A percentile compares a stretch with the other conserved stretches of the same genome.
Evolutionary conservation across 2,888 invertebrate species (phyloP).

Genomic region (Sarcophaga variegata): DNA sequence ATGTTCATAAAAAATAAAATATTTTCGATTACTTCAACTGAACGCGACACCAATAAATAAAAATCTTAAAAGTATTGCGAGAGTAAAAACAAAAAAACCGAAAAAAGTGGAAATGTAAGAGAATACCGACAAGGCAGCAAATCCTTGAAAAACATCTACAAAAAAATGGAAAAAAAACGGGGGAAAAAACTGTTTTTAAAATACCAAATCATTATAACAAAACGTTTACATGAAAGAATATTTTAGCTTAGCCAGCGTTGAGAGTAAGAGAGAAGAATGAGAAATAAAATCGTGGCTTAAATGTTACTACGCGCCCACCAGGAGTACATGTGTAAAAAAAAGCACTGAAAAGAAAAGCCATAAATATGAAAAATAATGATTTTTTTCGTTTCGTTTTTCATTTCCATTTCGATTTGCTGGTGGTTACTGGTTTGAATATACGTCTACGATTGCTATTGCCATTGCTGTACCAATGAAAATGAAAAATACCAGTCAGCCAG

Average conservation of each 20-base stretch:
- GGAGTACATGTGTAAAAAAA: neutral
- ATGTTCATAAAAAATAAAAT: conserved; percentile 38
- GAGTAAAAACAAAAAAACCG: neutral
- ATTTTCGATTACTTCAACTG: conserved; percentile 52
- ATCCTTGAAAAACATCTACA: conserved; percentile 36
- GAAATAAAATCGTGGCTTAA: conserved; percentile 39
- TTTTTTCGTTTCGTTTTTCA: conserved; percentile 26
- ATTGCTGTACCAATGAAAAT: neutral
- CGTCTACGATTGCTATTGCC: neutral
- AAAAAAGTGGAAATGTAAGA: neutral
- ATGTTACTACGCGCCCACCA: conserved; percentile 27
- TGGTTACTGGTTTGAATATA: neutral
- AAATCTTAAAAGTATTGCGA: neutral
- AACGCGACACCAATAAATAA: conserved; percentile 64
- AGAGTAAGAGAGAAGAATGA: neutral
- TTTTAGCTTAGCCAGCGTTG: neutral
- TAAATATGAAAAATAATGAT: conserved; percentile 70
- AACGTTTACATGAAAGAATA: neutral
- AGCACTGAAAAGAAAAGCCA: conserved; percentile 13
- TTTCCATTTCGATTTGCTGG: neutral
- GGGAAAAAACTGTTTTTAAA: conserved; percentile 30
- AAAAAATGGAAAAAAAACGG: too few species aligned
- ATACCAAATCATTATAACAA: conserved; percentile 48
- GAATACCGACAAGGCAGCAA: neutral
- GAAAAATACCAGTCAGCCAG: neutral